A percentile compares a stretch with the other conserved stretches of the same genome.
Conservation (phyloP, 1,140 invertebrate genomes). For the Drosophila mayri region DNA sequence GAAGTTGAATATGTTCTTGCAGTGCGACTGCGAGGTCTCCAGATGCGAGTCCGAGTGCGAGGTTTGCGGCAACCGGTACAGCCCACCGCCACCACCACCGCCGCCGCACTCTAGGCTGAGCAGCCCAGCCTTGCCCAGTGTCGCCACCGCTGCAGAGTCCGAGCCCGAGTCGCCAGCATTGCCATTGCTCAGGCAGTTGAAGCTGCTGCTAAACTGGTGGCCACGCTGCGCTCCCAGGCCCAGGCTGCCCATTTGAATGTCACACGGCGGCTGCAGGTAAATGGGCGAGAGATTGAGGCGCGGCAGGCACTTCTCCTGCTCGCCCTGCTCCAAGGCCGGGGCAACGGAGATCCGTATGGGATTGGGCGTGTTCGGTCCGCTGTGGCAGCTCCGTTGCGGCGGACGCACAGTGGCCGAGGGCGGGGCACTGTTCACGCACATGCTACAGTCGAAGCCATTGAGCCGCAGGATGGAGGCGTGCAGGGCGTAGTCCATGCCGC, state of each 20-base stretch:
- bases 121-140: slow-evolving; percentile 12
- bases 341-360: slow-evolving; percentile 64
- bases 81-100: slow-evolving; percentile 28
- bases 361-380: slow-evolving; percentile 43
- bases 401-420: slow-evolving; percentile 6
- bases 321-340: slow-evolving; percentile 20
- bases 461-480: slow-evolving; percentile 87
- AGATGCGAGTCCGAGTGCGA: slow-evolving; percentile 79
- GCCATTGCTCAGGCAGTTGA: slow-evolving; percentile 70
- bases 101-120: slow-evolving; percentile 30
- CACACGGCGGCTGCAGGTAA: slow-evolving; percentile 68
- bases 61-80: slow-evolving; percentile 54
- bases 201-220: slow-evolving; percentile 71
- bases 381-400: slow-evolving; percentile 17
- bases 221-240: slow-evolving; percentile 45
- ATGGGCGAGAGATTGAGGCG: slow-evolving; percentile 75
- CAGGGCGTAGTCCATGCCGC: slow-evolving; percentile 86
- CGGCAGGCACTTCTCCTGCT: slow-evolving; percentile 57
- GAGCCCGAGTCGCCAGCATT: slow-evolving; percentile 25
- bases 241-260: slow-evolving; percentile 23
- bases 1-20: slow-evolving; percentile 82
- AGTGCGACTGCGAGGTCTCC: slow-evolving; percentile 59
- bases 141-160: background rate
- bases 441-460: slow-evolving; percentile 85
- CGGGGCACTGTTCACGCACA: slow-evolving; percentile 78